These are phyloP conservation scores for Sebastes steindachneri DNA, from an alignment of 2,797 vertebrate species.

Conservation along the genomic window DNA sequence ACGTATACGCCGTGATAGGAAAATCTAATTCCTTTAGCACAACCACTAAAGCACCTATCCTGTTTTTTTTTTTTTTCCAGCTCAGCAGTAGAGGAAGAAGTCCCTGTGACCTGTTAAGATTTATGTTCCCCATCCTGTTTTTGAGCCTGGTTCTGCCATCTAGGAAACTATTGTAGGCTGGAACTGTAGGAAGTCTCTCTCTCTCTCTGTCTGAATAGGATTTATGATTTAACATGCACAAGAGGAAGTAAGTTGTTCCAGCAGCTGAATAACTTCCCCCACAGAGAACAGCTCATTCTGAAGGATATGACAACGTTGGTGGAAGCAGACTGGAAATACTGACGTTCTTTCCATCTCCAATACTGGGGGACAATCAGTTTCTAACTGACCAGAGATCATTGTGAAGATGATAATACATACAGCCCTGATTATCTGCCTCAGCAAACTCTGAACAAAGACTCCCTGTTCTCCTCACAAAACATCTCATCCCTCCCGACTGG, in stretches of 20 bases:
- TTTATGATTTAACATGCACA: conserved; percentile 57
- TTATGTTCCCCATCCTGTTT: conserved; percentile 80
- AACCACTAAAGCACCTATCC: not conserved
- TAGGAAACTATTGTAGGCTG: conserved; percentile 73
- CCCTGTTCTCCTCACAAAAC: conserved; percentile 38
- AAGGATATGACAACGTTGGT: conserved; percentile 54
- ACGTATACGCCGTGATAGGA: not conserved
- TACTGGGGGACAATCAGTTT: conserved; percentile 45
- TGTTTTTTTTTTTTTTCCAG: conserved; percentile 6
- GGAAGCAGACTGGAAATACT: conserved; percentile 51
- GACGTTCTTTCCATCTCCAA: conserved; percentile 20
- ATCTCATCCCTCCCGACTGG: conserved; percentile 42
- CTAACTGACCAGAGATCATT: conserved; percentile 45
- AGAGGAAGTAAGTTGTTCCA: conserved; percentile 79
- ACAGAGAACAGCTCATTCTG: conserved; percentile 55
- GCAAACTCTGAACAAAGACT: conserved; percentile 63
- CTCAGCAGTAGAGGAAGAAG: conserved; percentile 43
- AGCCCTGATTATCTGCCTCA: conserved; percentile 13
- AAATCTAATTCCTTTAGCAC: not conserved
- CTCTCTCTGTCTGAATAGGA: conserved; percentile 42
- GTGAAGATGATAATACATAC: conserved; percentile 36
- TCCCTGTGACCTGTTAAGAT: conserved; percentile 46
- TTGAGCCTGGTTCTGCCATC: conserved; percentile 66
- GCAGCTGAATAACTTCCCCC: conserved; percentile 77
- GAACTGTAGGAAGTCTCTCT: conserved; percentile 62